Evolutionary conservation across 2,888 invertebrate species (phyloP).

Genomic region (Galerucella calmariensis): DNA sequence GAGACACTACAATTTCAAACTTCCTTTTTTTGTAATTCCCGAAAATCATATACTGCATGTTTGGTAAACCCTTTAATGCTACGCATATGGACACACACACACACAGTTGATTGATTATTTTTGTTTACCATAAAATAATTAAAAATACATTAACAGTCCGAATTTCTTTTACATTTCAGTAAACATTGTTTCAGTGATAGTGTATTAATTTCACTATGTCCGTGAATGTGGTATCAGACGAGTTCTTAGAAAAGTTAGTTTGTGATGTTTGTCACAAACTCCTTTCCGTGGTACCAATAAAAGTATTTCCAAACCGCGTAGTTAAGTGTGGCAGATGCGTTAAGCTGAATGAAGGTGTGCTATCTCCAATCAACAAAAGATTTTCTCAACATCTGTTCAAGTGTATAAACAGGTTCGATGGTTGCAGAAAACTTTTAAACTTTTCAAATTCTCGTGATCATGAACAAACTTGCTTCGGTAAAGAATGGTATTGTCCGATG

Average conservation of each 20-base stretch:
- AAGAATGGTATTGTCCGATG: background rate
- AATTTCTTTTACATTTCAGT: too few species aligned
- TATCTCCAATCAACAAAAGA: background rate
- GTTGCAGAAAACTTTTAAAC: background rate
- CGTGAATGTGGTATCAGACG: too few species aligned
- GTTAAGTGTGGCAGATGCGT: background rate
- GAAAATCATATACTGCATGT: too few species aligned
- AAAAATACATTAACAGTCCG: too few species aligned
- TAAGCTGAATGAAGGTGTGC: background rate
- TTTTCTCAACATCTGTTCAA: background rate
- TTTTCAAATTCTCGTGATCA: background rate
- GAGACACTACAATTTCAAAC: too few species aligned
- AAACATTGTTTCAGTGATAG: too few species aligned
- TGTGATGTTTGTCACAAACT: background rate
- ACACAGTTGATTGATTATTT: too few species aligned
- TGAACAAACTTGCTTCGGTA: background rate
- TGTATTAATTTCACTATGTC: too few species aligned
- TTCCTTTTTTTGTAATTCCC: too few species aligned
- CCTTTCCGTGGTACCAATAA: background rate
- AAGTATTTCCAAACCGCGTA: background rate
- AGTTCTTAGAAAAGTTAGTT: background rate
- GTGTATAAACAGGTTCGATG: background rate
- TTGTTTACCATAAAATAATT: too few species aligned
- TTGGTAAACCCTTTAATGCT: too few species aligned
- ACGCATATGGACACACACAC: too few species aligned